A percentile compares a stretch with the other conserved stretches of the same genome.
Conservation (phyloP, 2,888 invertebrate species). For the Acrocera orbiculus region DNA sequence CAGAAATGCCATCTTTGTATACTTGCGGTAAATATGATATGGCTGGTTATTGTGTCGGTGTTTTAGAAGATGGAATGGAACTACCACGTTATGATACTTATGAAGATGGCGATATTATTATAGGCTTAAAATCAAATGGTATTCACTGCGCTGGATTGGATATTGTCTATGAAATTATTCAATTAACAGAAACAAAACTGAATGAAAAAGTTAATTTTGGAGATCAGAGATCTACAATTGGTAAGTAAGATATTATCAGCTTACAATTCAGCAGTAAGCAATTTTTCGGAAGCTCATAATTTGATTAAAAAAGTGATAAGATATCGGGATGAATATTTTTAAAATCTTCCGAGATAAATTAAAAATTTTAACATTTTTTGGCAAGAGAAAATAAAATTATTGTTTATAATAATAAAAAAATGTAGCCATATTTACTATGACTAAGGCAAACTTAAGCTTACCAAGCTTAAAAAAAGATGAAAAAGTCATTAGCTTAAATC, state of each 20-base stretch:
- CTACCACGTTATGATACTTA: constrained; percentile 54
- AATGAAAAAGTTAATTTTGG: constrained; percentile 41
- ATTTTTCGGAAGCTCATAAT: too few relatives aligned
- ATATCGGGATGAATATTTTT: too few relatives aligned
- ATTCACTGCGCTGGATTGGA: constrained; percentile 93
- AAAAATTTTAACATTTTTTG: too few relatives aligned
- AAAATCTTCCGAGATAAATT: too few relatives aligned
- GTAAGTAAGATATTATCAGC: constrained; percentile 24
- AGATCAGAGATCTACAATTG: constrained; percentile 37
- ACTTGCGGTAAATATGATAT: constrained; percentile 75
- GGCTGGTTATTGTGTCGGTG: constrained; percentile 91
- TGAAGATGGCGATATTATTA: constrained; percentile 54
- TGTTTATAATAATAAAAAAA: too few relatives aligned
- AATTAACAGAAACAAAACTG: constrained; percentile 43
- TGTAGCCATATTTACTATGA: too few relatives aligned
- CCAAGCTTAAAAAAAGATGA: too few relatives aligned
- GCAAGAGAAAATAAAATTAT: too few relatives aligned
- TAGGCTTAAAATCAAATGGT: constrained; percentile 78
- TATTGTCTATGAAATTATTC: constrained; percentile 62
- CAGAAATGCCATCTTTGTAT: constrained; percentile 95
- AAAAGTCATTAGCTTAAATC: too few relatives aligned
- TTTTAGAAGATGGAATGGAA: constrained; percentile 55
- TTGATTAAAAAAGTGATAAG: too few relatives aligned
- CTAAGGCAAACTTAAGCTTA: too few relatives aligned
- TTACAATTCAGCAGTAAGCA: too few relatives aligned